phyloP scores from a whole-genome alignment of 2,797 vertebrate genomes.

The Acanthurus lineatus region DNA sequence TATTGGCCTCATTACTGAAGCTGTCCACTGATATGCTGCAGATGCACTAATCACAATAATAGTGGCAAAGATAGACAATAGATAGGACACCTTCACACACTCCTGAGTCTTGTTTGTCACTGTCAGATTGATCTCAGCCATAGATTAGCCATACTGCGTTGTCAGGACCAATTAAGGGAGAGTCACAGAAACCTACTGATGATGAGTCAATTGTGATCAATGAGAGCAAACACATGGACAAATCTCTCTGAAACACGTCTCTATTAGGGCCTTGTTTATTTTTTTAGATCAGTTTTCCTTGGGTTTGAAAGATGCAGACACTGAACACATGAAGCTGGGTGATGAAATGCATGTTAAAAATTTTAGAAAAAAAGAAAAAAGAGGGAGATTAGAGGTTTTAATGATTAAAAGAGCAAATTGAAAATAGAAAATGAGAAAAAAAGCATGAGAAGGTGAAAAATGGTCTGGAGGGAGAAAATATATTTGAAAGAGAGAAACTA shows the following conservation, averaged over 20 bases:
- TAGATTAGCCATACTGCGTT: conserved; percentile 49
- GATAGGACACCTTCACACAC: not conserved
- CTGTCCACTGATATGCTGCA: not conserved
- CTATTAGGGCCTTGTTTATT: not conserved
- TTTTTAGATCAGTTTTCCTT: not conserved
- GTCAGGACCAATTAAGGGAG: conserved; percentile 56
- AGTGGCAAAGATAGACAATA: not conserved
- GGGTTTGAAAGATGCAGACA: not conserved
- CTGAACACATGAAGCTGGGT: not conserved
- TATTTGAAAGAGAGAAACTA: no score
- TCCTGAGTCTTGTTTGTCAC: conserved; percentile 8
- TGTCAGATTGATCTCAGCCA: conserved; percentile 43
- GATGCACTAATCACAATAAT: not conserved
- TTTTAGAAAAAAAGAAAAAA: no score
- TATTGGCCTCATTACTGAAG: not conserved
- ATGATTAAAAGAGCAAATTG: not conserved
- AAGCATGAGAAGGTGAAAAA: no score
- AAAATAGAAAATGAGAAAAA: not conserved
- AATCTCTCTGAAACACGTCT: not conserved
- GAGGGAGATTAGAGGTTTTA: not conserved
- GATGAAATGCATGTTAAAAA: not conserved
- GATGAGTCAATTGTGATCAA: conserved; percentile 22
- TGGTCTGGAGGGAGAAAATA: no score
- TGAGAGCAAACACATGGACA: not conserved
- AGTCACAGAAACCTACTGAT: conserved; percentile 22